These are phyloP conservation scores for Idaea biselata DNA, from an alignment of 2,888 invertebrate species.

Conservation along the genomic window DNA sequence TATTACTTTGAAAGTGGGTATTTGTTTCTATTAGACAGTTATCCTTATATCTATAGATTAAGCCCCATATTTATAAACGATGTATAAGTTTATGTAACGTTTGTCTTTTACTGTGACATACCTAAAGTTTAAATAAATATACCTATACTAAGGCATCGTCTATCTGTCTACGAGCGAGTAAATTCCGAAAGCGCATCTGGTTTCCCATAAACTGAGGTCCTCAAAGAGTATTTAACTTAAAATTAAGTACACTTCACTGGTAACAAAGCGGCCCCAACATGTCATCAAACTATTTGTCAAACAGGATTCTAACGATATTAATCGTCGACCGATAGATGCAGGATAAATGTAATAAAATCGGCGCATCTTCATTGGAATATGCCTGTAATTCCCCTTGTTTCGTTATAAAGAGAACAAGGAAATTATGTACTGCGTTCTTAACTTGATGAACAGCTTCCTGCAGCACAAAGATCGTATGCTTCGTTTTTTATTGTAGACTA, in stretches of 20 bases:
- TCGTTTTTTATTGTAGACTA: no score
- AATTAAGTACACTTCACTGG: constrained; percentile 35
- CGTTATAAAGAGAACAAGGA: not conserved
- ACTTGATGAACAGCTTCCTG: no score
- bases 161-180: not conserved
- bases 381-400: not conserved
- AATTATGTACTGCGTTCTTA: not conserved
- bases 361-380: constrained; percentile 4
- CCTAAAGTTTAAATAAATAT: no score
- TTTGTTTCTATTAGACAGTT: no score
- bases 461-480: no score
- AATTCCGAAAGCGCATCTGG: not conserved
- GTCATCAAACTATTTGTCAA: constrained; percentile 33
- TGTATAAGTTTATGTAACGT: no score
- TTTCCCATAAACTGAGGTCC: constrained; percentile 4
- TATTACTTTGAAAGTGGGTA: no score
- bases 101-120: no score
- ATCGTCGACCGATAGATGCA: constrained; percentile 50
- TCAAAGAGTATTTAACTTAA: constrained; percentile 21
- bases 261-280: constrained; percentile 41
- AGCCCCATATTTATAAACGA: no score
- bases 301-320: constrained; percentile 39
- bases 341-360: constrained; percentile 55
- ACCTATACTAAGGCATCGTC: no score
- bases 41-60: no score